phyloP scores from a whole-genome alignment of 2,113 vertebrate species.

The Pterocles gutturalis region DNA sequence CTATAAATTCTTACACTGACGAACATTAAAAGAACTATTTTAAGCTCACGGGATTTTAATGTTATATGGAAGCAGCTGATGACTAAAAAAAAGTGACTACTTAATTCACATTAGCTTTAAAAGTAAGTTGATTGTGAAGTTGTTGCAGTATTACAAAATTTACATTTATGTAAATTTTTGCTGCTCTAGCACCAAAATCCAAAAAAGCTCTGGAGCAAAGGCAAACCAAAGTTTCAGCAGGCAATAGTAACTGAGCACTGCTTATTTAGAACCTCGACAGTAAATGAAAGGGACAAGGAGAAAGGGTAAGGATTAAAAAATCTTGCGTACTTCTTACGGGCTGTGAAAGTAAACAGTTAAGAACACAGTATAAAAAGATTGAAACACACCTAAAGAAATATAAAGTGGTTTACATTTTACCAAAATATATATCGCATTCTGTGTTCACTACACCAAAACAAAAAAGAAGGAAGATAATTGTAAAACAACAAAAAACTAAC shows the following conservation, averaged over 20 bases:
- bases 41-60: neutral
- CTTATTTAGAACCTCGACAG: neutral
- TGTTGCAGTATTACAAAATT: neutral
- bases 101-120: neutral
- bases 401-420: neutral
- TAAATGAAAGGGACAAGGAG: neutral
- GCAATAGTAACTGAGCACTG: neutral
- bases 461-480: neutral
- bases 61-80: neutral
- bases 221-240: neutral
- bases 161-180: neutral
- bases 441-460: neutral
- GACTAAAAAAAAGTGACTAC: neutral
- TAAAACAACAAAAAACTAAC: conserved; percentile 61
- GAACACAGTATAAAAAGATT: neutral
- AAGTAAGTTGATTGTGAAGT: neutral
- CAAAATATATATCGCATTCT: neutral
- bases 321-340: neutral
- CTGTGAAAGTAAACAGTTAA: neutral
- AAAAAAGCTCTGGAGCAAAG: neutral
- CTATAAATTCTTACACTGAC: fast-evolving
- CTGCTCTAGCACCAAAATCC: neutral
- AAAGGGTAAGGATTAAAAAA: neutral
- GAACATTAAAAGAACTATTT: neutral
- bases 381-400: neutral